These are phyloP conservation scores for Aphis craccivora DNA, from an alignment of 1,140 invertebrate species.

Conservation along the genomic window DNA sequence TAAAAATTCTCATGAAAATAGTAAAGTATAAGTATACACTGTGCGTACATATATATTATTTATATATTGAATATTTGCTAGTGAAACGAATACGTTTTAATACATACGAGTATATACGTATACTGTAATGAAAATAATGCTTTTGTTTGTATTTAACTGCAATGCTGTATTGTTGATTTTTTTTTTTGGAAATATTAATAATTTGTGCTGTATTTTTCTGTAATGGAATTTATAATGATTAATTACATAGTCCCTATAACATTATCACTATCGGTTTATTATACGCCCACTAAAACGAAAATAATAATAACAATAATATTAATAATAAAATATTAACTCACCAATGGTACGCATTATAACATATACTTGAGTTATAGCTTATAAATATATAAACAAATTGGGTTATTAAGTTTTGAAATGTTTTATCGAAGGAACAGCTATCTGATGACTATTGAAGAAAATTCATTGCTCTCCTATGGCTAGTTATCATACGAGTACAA, in stretches of 20 bases:
- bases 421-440: not conserved
- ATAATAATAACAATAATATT: not conserved
- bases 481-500: not conserved
- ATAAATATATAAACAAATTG: not conserved
- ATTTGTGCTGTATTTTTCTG: not conserved
- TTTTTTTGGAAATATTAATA: not conserved
- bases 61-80: not conserved
- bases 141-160: not conserved
- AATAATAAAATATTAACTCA: not conserved
- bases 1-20: not conserved
- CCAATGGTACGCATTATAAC: not conserved
- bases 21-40: not conserved
- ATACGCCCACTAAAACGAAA: not conserved
- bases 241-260: not conserved
- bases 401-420: not conserved
- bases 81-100: not conserved
- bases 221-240: not conserved
- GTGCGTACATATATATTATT: not conserved
- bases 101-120: too few relatives aligned
- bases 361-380: not conserved
- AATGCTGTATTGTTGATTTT: not conserved
- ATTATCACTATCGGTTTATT: not conserved
- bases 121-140: not conserved
- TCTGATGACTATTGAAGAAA: not conserved
- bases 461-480: not conserved